These are phyloP conservation scores for Sturmia bella DNA, from an alignment of 2,888 invertebrate species.

Conservation along the genomic window DNA sequence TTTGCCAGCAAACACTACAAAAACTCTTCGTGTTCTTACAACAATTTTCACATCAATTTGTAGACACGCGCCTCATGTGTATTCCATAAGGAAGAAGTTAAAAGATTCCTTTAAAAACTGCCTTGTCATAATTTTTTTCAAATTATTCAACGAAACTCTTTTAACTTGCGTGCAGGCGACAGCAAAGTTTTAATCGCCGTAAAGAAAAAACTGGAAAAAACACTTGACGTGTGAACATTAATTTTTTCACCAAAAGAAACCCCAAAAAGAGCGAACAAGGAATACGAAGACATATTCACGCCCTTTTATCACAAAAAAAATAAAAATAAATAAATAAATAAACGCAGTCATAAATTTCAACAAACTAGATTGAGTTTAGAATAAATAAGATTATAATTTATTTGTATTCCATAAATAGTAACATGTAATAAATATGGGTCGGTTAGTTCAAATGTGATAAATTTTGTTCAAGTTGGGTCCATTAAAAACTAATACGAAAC, in stretches of 20 bases:
- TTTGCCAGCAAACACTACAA: too few relatives aligned
- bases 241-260: neutral
- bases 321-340: neutral
- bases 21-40: too few relatives aligned
- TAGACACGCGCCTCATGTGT: too few relatives aligned
- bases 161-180: constrained; percentile 14
- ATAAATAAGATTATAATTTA: constrained; percentile 22
- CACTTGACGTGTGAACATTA: constrained; percentile 21
- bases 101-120: neutral
- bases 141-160: neutral
- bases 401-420: constrained; percentile 36
- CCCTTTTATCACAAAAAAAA: too few relatives aligned
- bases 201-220: neutral
- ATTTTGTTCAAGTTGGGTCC: constrained; percentile 44
- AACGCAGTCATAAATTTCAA: neutral
- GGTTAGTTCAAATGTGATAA: constrained; percentile 48
- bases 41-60: too few relatives aligned
- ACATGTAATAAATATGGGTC: constrained; percentile 12
- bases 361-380: neutral
- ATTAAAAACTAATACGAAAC: constrained; percentile 64
- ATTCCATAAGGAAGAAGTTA: too few relatives aligned
- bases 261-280: neutral
- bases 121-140: neutral
- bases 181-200: neutral
- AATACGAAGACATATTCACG: neutral